These are phyloP conservation scores for Amphiprion clarkii DNA, from an alignment of 2,797 vertebrate species.

Conservation along the genomic window DNA sequence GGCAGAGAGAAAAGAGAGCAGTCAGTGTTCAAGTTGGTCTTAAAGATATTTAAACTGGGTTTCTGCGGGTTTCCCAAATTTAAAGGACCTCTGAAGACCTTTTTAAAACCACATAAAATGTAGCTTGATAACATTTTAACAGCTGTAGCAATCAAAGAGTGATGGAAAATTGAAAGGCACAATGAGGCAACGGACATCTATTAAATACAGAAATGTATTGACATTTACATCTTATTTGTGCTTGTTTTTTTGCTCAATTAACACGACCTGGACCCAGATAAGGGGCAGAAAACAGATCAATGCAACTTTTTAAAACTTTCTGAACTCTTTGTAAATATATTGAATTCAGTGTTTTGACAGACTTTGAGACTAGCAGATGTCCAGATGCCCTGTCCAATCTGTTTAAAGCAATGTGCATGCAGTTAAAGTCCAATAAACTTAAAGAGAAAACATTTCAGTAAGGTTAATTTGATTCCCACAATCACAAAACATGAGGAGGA, in stretches of 20 bases:
- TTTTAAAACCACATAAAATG: too few species aligned
- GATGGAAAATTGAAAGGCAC: too few species aligned
- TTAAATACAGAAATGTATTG: too few species aligned
- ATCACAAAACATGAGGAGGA: constrained; percentile 12
- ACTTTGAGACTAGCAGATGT: constrained; percentile 1
- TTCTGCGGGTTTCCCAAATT: not conserved
- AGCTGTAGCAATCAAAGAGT: too few species aligned
- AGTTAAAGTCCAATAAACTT: not conserved
- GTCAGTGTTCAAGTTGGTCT: not conserved
- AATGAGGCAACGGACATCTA: too few species aligned
- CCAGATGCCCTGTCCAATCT: constrained; percentile 12
- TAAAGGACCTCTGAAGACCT: not conserved
- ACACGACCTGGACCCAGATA: not conserved
- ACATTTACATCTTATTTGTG: not conserved
- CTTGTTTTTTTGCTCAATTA: not conserved
- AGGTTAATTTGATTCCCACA: not conserved
- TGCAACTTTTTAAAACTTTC: too few species aligned
- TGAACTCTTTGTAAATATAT: too few species aligned
- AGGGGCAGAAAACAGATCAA: not conserved
- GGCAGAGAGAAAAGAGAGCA: not conserved
- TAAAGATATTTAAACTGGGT: not conserved
- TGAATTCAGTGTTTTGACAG: too few species aligned
- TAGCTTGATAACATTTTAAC: too few species aligned
- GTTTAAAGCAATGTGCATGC: not conserved
- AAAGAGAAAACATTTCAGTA: not conserved